Base-by-base conservation (phyloP, 2,797 vertebrate species). In the Heteromormyrus szaboi region DNA sequence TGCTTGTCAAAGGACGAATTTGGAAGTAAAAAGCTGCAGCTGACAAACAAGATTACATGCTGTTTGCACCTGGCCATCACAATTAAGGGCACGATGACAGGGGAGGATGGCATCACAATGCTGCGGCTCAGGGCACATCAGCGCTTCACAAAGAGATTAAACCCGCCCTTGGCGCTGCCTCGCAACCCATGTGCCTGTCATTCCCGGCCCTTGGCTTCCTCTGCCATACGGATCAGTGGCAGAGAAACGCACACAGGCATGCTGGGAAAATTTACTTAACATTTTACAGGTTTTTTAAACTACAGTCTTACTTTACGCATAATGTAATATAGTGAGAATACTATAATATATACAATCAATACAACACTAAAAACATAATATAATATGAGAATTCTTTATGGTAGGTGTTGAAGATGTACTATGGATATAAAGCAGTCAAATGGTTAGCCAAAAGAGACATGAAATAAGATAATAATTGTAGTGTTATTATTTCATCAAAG, bases 31-130 rank as follows among this genome's bases (percentile, higher is more conserved):
- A 93, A 90, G 91, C 90, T 86, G 91, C 56, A 87, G 90, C 92
- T 94, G 94, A 95, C 94, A 95, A 95, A 96, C 93, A 95, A 92
- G 94, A 95, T 95, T 94, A 94, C 94, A 94, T 92, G 94, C 93
- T 93, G 94, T 95, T 95, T 95, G 94, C 95, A 96, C 95, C 95
- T 96, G 95, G 93, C 93, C 88, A 88, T 90, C 93, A 93, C 93
- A 95, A 96, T 96, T 95, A 96, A 95, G 93, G 93, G 92, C 89
- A 90, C 90, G 92, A 93, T 94, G 95, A 95, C 93, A 94, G 93
- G 94, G 89, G 89, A 93, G 93, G 93, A 93, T 89, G 93, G 91
- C 92, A 92, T 94, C 93, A 90, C 95, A 95, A 96, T 93, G 93
- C 92, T 91, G 87, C 88, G 92, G 93, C 94, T 95, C 93, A 92